Percentiles rank a stretch among this genome's conserved stretches.
phyloP scores from a whole-genome alignment of 2,113 vertebrate genomes.

The Pluvianellus socialis region DNA sequence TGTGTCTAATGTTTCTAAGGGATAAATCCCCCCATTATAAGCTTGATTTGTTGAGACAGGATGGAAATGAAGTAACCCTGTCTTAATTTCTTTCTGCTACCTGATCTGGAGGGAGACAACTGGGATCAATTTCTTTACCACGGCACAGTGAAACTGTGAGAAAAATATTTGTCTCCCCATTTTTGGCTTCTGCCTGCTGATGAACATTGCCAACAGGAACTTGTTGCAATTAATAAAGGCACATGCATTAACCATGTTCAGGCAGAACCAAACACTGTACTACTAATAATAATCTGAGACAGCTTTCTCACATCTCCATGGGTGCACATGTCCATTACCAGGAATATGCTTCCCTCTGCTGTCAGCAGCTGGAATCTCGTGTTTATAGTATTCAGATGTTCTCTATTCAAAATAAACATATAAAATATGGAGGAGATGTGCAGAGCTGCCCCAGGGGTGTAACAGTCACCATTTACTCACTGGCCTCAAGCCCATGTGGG shows the following conservation, averaged over 20 bases:
- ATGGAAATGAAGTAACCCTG: slow-evolving; percentile 67
- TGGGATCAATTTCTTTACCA: slow-evolving; percentile 45
- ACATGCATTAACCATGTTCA: not conserved
- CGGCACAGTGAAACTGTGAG: slow-evolving; percentile 1
- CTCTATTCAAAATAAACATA: not conserved
- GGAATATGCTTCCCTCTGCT: slow-evolving; percentile 67
- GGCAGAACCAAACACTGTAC: not conserved
- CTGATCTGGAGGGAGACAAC: slow-evolving; percentile 52
- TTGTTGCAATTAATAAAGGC: slow-evolving; percentile 15
- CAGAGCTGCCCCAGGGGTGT: not conserved
- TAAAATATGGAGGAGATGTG: not conserved
- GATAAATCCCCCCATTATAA: slow-evolving; percentile 38
- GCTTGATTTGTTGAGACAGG: slow-evolving; percentile 59
- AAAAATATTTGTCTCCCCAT: slow-evolving; percentile 31
- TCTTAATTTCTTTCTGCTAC: slow-evolving; percentile 62
- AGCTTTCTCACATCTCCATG: not conserved
- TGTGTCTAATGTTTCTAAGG: not conserved
- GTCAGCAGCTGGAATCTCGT: slow-evolving; percentile 46
- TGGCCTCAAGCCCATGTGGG: not conserved
- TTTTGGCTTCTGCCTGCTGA: slow-evolving; percentile 11
- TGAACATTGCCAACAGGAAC: slow-evolving; percentile 45
- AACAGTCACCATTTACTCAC: not conserved
- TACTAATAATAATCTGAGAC: not conserved
- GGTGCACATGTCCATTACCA: not conserved
- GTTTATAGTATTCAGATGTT: slow-evolving; percentile 35